These are phyloP conservation scores for Littorina saxatilis DNA, from an alignment of 1,140 invertebrate genomes.

Conservation along the genomic window DNA sequence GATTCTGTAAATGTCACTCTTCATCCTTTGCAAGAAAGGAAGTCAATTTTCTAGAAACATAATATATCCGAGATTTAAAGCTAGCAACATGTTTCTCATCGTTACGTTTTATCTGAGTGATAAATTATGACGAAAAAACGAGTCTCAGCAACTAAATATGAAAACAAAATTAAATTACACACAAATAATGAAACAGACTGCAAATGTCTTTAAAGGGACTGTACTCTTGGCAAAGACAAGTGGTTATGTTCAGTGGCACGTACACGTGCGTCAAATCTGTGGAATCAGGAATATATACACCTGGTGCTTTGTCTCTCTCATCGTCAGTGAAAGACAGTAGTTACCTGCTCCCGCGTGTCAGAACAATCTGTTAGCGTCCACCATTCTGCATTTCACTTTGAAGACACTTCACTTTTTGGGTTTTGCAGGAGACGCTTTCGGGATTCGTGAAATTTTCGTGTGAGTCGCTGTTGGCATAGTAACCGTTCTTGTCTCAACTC, in stretches of 20 bases:
- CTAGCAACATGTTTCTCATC: no score
- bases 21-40: no score
- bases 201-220: neutral
- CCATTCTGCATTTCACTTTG: neutral
- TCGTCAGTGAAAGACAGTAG: constrained; percentile 14
- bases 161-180: no score
- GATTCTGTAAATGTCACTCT: no score
- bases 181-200: no score
- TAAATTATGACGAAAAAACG: no score
- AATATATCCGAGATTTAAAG: no score
- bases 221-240: constrained; percentile 6
- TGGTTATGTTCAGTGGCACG: constrained; percentile 7
- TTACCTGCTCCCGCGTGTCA: neutral
- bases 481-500: constrained; percentile 61
- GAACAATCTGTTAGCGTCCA: neutral
- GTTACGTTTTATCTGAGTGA: no score
- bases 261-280: neutral
- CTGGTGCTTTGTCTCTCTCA: neutral
- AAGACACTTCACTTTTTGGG: constrained; percentile 34
- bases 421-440: constrained; percentile 46
- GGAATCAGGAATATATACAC: constrained; percentile 8
- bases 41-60: no score
- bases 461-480: constrained; percentile 48
- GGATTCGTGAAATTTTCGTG: constrained; percentile 49
- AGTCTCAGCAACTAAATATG: no score